Evolutionary conservation across 1,140 invertebrate species (phyloP).

Genomic region (Achroia grisella): DNA sequence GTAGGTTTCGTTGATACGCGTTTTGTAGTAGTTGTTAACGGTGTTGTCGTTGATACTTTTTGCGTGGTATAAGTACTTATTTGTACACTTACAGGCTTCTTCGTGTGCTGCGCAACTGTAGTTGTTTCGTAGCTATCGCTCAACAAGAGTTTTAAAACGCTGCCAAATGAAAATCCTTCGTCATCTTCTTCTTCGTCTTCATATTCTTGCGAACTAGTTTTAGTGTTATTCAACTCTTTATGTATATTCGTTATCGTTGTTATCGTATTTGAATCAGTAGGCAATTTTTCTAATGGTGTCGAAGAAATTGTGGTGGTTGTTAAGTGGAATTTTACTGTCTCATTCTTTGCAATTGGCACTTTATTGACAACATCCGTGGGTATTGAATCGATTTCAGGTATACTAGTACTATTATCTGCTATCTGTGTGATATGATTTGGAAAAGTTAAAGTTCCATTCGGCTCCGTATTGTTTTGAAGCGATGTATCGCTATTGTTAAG

Average conservation of each 20-base stretch:
- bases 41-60: constrained; percentile 18
- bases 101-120: constrained; percentile 23
- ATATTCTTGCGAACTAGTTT: constrained; percentile 29
- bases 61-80: constrained; percentile 5
- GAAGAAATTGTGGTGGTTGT: background rate
- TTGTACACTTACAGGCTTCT: constrained; percentile 11
- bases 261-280: constrained; percentile 19
- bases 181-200: constrained; percentile 62
- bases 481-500: background rate
- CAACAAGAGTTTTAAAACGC: constrained; percentile 73
- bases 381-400: no score
- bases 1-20: constrained; percentile 14
- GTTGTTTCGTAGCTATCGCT: constrained; percentile 62
- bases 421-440: no score
- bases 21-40: constrained; percentile 8
- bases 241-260: constrained; percentile 17
- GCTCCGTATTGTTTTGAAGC: background rate
- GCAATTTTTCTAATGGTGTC: background rate
- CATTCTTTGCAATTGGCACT: background rate
- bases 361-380: background rate
- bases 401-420: no score
- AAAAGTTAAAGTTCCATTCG: background rate
- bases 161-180: constrained; percentile 74
- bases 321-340: background rate
- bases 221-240: constrained; percentile 16